Conservation (phyloP, 1,140 invertebrate genomes). For the Galendromus occidentalis region DNA sequence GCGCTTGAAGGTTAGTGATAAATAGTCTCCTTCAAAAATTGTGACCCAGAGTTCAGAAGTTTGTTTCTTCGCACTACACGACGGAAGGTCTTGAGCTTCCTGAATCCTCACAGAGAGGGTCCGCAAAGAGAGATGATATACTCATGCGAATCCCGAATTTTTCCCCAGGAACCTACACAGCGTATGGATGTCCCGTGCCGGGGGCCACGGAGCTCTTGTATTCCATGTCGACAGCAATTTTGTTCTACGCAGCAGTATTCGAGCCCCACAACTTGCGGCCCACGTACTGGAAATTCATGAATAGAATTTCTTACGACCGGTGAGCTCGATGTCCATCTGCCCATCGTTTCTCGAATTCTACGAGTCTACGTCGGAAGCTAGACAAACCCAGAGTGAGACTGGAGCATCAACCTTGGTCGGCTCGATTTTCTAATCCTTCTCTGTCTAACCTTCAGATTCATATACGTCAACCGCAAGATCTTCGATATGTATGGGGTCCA, state of each 20-base stretch:
- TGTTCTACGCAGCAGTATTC: conserved; percentile 53
- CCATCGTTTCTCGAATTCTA: background rate
- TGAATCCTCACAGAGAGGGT: no score
- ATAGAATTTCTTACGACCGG: conserved; percentile 49
- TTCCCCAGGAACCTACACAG: background rate
- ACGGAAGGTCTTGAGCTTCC: no score
- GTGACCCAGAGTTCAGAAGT: background rate
- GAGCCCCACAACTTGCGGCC: conserved; percentile 51
- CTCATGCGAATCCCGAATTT: background rate
- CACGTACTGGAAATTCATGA: conserved; percentile 59
- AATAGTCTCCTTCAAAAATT: background rate
- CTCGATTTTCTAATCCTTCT: background rate
- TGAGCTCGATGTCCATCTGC: conserved; percentile 24
- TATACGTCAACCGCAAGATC: conserved; percentile 15
- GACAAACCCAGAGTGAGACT: no score
- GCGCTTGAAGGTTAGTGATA: background rate
- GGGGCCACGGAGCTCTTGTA: conserved; percentile 45
- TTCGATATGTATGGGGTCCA: conserved; percentile 15
- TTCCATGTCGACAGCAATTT: conserved; percentile 48
- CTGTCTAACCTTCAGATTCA: conserved; percentile 14
- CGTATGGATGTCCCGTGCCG: conserved; percentile 27
- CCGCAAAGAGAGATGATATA: background rate
- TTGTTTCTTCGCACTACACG: background rate
- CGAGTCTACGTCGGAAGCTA: no score
- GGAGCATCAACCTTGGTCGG: background rate